These are phyloP conservation scores for Leptogaster cylindrica DNA, from an alignment of 2,888 invertebrate species.

Conservation along the genomic window DNA sequence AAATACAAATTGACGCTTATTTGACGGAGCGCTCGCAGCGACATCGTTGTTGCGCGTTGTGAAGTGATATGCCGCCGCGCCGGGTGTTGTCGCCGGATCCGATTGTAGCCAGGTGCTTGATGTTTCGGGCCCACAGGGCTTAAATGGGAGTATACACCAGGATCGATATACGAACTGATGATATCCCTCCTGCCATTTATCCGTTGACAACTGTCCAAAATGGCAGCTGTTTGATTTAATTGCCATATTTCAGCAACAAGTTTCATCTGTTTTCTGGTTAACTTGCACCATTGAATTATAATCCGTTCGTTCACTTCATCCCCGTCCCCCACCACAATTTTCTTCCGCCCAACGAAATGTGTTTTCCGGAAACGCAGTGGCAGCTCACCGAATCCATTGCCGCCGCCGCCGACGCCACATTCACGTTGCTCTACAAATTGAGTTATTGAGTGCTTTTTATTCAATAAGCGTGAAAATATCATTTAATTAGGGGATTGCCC, in stretches of 20 bases:
- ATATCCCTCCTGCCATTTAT: too few relatives aligned
- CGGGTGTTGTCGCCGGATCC: too few relatives aligned
- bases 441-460: constrained; percentile 30
- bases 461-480: constrained; percentile 30
- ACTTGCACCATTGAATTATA: too few relatives aligned
- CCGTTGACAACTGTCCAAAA: not conserved
- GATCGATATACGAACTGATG: constrained; percentile 9
- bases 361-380: not conserved
- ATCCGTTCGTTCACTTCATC: too few relatives aligned
- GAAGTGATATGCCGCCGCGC: too few relatives aligned
- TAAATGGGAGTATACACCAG: too few relatives aligned
- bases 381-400: not conserved
- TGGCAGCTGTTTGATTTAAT: constrained; percentile 27
- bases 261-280: too few relatives aligned
- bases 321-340: not conserved
- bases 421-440: constrained; percentile 4
- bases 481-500: constrained; percentile 23
- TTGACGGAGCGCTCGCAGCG: too few relatives aligned
- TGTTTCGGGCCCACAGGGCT: too few relatives aligned
- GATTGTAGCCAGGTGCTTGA: too few relatives aligned
- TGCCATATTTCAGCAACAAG: constrained; percentile 30
- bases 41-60: too few relatives aligned
- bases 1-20: constrained; percentile 31
- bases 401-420: not conserved
- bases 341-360: not conserved